Evolutionary conservation across 1,140 invertebrate genomes (phyloP), one percentile per base, ranked within the genome.

Genomic region (Drosophila azteca): DNA sequence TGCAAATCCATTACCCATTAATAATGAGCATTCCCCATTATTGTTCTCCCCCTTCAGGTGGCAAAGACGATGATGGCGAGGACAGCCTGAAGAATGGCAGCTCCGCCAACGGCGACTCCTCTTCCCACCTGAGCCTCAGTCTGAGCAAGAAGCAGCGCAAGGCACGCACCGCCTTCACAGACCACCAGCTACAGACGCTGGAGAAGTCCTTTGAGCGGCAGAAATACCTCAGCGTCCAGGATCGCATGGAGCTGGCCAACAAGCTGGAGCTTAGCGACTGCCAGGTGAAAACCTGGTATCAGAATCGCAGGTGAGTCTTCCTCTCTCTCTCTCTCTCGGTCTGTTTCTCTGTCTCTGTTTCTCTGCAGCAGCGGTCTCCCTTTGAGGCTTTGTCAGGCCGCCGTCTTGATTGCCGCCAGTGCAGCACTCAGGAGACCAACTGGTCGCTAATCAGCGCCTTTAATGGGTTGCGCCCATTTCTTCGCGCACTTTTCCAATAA

Each of bases 281-380:
- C n/a, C 99, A 99, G 94, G 98, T 99, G 79, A 99, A 99, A 93
- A 99, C 98, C 62, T 99, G 98, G 98, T 99, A 99, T 92, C 98
- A 99, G 93, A 99, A 99, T 92, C 94, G 98, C 94, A 96, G 81
- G 82, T 85, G 74, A 87, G 81, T 73, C 9, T 39, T 9, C 4
- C 31, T 1, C 31, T 13, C 35, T 35, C 35, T 35, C 3, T 39
- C 31, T 9, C 8, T 29, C 6, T 29, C 5, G n/a, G n/a, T 3
- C 24, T 26, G 6, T 8, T 0, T 35, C 3, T 11, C 92, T 99
- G 79, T 98, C 24, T 6, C 22, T 26, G 3, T 8, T 3, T 5
- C 9, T 35, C 11, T 13, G 0, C 4, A 13, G 11, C 4, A 39
- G 35, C 35, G 35, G 35, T 2, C 3, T 5, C 4, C 3, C 35